Percentiles rank a stretch among this genome's conserved stretches.
Evolutionary conservation across 2,888 invertebrate genomes (phyloP).

Genomic region (Phalera bucephala): DNA sequence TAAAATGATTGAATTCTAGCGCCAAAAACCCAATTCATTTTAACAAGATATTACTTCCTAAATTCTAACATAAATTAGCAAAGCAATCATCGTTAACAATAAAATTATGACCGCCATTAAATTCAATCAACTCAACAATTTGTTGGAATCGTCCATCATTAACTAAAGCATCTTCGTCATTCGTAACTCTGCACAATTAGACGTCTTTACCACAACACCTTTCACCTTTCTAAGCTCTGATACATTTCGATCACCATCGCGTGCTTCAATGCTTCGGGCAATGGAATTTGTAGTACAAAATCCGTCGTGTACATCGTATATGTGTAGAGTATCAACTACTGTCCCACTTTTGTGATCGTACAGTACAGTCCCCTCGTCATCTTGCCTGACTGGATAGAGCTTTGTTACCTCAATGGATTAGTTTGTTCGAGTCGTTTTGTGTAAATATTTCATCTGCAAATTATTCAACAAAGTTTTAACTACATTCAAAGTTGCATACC

Average conservation of each 20-base stretch:
- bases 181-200: slow-evolving; percentile 34
- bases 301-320: slow-evolving; percentile 31
- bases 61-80: background rate
- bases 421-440: slow-evolving; percentile 18
- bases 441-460: slow-evolving; percentile 12
- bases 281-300: slow-evolving; percentile 55
- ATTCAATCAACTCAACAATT: slow-evolving; percentile 14
- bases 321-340: slow-evolving; percentile 29
- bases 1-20: background rate
- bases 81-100: too few species aligned
- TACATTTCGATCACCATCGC: slow-evolving; percentile 40
- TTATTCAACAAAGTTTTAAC: too few species aligned
- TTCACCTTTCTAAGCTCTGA: slow-evolving; percentile 42
- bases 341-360: slow-evolving; percentile 26
- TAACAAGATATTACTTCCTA: background rate
- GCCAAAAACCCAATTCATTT: background rate
- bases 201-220: slow-evolving; percentile 41
- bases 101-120: slow-evolving; percentile 8
- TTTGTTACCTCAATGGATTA: slow-evolving; percentile 26
- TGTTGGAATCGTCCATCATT: background rate
- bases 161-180: slow-evolving; percentile 16
- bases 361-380: slow-evolving; percentile 33
- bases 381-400: slow-evolving; percentile 34
- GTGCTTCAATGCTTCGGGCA: slow-evolving; percentile 45
- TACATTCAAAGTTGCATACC: too few species aligned